A percentile compares a stretch with the other conserved stretches of the same genome.
Conservation (phyloP, 2,797 vertebrate genomes). For the Loris lydekkerianus region DNA sequence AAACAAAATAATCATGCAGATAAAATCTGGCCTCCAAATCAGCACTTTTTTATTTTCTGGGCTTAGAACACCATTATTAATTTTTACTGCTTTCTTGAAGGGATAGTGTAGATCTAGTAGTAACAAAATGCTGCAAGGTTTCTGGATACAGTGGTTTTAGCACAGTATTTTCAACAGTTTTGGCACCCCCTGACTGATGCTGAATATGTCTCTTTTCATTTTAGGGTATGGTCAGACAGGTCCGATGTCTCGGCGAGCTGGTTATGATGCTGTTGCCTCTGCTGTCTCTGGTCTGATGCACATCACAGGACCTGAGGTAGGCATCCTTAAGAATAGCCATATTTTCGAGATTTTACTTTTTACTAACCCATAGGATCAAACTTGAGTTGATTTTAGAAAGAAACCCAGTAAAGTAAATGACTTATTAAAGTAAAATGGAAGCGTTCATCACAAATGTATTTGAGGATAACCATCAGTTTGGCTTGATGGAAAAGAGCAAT, state of each 20-base stretch:
- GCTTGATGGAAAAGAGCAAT: background rate
- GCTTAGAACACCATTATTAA: background rate
- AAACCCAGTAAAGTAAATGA: conserved; percentile 20
- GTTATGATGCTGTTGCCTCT: conserved; percentile 95
- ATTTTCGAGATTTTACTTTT: conserved; percentile 44
- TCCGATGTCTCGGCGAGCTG: conserved; percentile 92
- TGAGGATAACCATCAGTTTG: background rate
- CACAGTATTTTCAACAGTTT: accelerated
- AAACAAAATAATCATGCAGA: background rate
- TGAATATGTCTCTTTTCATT: conserved; percentile 59
- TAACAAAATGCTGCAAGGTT: background rate
- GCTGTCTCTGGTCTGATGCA: conserved; percentile 97
- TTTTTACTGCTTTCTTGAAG: conserved; percentile 12
- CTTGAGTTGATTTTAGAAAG: conserved; percentile 52
- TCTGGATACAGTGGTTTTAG: conserved; percentile 7
- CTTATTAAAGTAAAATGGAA: conserved; percentile 40
- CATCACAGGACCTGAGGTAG: conserved; percentile 96
- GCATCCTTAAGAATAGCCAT: conserved; percentile 4
- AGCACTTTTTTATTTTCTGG: background rate
- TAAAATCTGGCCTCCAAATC: background rate
- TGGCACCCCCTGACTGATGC: background rate
- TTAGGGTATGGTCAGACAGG: conserved; percentile 96
- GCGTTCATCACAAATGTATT: conserved; percentile 6
- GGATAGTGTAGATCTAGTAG: background rate
- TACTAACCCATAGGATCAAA: background rate